Evolutionary conservation across 2,888 invertebrate species (phyloP), one percentile per base, ranked within the genome.

Genomic region (Lymantria monacha): DNA sequence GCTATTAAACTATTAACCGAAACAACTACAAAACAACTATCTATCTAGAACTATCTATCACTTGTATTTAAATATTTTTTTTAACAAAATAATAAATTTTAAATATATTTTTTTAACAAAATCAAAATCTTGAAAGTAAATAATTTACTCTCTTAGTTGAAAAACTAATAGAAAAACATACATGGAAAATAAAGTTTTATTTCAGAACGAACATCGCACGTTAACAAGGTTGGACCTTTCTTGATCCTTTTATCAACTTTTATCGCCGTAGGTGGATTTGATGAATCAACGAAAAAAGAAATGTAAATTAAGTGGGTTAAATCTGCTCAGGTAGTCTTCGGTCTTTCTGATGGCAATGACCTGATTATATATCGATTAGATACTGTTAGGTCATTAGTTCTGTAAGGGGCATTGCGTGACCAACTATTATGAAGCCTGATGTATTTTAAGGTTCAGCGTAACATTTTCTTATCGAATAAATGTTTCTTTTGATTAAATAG

Each of bases 381-480:
- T 84, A 80, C 65, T 79, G 83, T n/a, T 81, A 82, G 85, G 84
- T 83, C 76, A 59, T 57, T 53, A 60, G 51, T 69, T 67, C 56
- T 65, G 58, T 53, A 12, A n/a, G 42, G 63, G 59, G 54, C 49
- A 53, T 77, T 58, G 71, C 78, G 76, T 76, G 76, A 70, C 67
- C 30, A 50, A 42, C 51, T 43, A 30, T 42, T 44, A 48, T 62
- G 44, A 52, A 43, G 10, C 22, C 37, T 36, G 55, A 55, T 55
- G 54, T 56, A 51, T 51, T 59, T 49, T 41, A 22, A 48, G 51
- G 49, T 44, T 13, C 42, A 51, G 46, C 30, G 44, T 22, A 38
- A 47, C 51, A 55, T 42, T 52, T 65, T 53, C 42, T 44, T 30
- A 15, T 38, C 37, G 9, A 38, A 38, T 38, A 50, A 42, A 33